phyloP scores from a whole-genome alignment of 1,140 invertebrate genomes.

The Eumeta japonica region DNA sequence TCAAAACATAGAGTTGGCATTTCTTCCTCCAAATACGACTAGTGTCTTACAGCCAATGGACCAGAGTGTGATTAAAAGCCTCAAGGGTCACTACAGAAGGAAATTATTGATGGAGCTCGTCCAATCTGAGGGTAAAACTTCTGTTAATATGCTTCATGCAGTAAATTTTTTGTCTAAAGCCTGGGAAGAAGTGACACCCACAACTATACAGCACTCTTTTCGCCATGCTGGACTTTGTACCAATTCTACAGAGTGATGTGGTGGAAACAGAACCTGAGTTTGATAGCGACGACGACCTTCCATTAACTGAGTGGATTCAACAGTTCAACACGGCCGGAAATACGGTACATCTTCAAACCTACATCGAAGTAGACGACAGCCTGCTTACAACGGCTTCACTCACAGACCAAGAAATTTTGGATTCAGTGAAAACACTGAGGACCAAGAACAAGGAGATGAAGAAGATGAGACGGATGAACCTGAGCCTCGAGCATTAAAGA shows the following conservation, averaged over 20 bases:
- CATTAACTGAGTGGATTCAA: conserved; percentile 18
- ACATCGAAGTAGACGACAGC: conserved; percentile 16
- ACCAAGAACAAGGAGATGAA: conserved; percentile 15
- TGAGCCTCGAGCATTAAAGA: conserved; percentile 17
- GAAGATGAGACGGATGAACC: conserved; percentile 15
- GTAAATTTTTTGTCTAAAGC: conserved; percentile 20
- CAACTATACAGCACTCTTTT: conserved; percentile 15
- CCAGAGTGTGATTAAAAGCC: conserved; percentile 41
- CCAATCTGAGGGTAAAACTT: conserved; percentile 19
- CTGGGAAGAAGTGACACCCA: conserved; percentile 18
- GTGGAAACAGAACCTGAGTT: conserved; percentile 12
- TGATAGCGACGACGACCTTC: conserved; percentile 15
- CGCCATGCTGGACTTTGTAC: conserved; percentile 14
- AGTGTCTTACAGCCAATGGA: conserved; percentile 50
- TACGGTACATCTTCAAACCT: conserved; percentile 18
- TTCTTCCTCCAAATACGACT: conserved; percentile 46
- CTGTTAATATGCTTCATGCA: conserved; percentile 23
- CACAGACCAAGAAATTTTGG: conserved; percentile 16
- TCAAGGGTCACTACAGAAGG: conserved; percentile 20
- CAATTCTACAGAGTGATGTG: conserved; percentile 10
- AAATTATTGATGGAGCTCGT: conserved; percentile 23
- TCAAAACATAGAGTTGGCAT: conserved; percentile 35
- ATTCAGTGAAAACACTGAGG: conserved; percentile 15
- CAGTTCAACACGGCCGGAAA: conserved; percentile 16
- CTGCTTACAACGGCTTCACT: conserved; percentile 16